Evolutionary conservation across 2,797 vertebrate genomes (phyloP).

Genomic region (Ptychobarbus kaznakovi): DNA sequence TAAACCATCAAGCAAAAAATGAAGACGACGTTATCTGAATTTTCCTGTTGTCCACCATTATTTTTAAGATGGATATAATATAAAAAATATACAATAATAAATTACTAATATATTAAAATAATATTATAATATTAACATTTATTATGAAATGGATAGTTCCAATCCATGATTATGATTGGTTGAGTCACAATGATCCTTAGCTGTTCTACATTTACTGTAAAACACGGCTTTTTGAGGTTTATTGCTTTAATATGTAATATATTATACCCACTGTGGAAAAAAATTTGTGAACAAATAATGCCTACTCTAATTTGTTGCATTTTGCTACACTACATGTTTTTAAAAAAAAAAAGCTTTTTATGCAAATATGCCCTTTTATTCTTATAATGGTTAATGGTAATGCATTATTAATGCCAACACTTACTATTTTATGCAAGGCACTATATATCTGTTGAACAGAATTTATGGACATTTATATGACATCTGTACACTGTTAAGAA

Average conservation of each 20-base stretch:
- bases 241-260: background rate
- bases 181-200: background rate
- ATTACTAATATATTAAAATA: background rate
- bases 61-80: background rate
- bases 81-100: background rate
- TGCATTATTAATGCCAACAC: background rate
- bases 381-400: background rate
- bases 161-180: background rate
- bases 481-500: background rate
- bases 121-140: background rate
- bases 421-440: background rate
- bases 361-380: background rate
- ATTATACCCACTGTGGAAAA: background rate
- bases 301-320: background rate
- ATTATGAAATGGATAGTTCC: background rate
- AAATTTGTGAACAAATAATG: background rate
- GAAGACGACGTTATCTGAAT: background rate
- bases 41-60: background rate
- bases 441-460: background rate
- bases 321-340: background rate
- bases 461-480: background rate
- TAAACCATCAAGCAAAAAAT: background rate
- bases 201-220: background rate
- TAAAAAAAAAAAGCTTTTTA: too few relatives aligned
- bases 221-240: background rate